Percentiles rank a stretch among this genome's conserved stretches.
Evolutionary conservation across 1,140 invertebrate species (phyloP).

Genomic region (Tribolium madens): DNA sequence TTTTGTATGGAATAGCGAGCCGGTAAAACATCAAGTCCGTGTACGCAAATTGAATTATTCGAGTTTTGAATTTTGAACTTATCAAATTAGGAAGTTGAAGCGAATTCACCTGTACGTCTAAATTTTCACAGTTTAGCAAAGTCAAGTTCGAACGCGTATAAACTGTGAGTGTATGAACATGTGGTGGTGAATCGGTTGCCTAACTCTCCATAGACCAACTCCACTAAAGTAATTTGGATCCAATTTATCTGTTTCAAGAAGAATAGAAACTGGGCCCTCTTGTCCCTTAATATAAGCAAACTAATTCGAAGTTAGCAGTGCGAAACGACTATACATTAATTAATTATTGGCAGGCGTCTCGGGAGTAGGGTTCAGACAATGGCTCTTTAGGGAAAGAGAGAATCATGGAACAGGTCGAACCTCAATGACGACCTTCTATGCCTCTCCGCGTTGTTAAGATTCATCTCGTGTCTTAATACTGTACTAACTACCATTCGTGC

Average conservation of each 20-base stretch:
- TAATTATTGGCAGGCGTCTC: slow-evolving; percentile 40
- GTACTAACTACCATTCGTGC: slow-evolving; percentile 4
- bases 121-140: neutral
- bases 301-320: slow-evolving; percentile 39
- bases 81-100: slow-evolving; percentile 1
- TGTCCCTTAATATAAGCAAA: slow-evolving; percentile 38
- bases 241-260: slow-evolving; percentile 36
- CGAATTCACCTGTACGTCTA: slow-evolving; percentile 10
- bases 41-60: neutral
- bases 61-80: slow-evolving; percentile 5
- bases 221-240: slow-evolving; percentile 28
- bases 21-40: neutral
- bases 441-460: slow-evolving; percentile 11
- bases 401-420: slow-evolving; percentile 13
- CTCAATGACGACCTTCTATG: slow-evolving; percentile 6
- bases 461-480: slow-evolving; percentile 7
- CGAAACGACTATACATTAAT: slow-evolving; percentile 47
- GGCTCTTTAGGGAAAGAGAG: slow-evolving; percentile 11
- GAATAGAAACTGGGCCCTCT: slow-evolving; percentile 34
- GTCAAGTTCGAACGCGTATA: slow-evolving; percentile 4
- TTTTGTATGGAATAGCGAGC: no score
- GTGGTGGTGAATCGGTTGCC: slow-evolving; percentile 17
- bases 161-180: slow-evolving; percentile 13
- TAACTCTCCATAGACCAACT: slow-evolving; percentile 33
- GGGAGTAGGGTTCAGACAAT: slow-evolving; percentile 29